These are phyloP conservation scores for Ictalurus furcatus DNA, from an alignment of 2,113 vertebrate species.

Conservation along the genomic window DNA sequence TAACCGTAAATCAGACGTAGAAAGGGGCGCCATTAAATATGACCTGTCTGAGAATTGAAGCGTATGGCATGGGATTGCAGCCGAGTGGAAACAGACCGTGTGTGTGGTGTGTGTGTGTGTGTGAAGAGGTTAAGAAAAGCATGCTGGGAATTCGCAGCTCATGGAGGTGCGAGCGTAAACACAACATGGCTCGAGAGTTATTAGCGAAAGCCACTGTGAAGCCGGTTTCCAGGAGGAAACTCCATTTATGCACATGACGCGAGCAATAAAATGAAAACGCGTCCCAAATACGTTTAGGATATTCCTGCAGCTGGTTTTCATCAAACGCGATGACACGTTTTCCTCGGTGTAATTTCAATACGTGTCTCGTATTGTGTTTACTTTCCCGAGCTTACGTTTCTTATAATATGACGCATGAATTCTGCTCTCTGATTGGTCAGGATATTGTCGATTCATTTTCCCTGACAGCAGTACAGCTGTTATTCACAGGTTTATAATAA, in stretches of 20 bases:
- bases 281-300: not conserved
- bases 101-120: not conserved
- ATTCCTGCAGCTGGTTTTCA: not conserved
- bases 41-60: constrained; percentile 6
- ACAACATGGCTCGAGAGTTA: constrained; percentile 1
- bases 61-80: not conserved
- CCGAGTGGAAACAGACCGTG: not conserved
- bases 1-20: constrained; percentile 32
- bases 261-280: not conserved
- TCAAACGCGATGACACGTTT: not conserved
- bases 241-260: not conserved
- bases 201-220: not conserved
- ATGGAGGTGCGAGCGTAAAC: constrained; percentile 7
- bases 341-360: not conserved
- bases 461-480: no score
- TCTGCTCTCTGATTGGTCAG: no score
- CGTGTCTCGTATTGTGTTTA: not conserved
- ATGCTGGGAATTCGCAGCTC: constrained; percentile 20
- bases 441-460: not conserved
- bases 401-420: not conserved
- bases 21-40: constrained; percentile 30
- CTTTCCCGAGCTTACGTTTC: no score
- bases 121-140: not conserved
- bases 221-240: not conserved
- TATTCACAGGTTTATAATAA: no score